phyloP scores from a whole-genome alignment of 2,797 vertebrate species.

The Epinephelus coioides region DNA sequence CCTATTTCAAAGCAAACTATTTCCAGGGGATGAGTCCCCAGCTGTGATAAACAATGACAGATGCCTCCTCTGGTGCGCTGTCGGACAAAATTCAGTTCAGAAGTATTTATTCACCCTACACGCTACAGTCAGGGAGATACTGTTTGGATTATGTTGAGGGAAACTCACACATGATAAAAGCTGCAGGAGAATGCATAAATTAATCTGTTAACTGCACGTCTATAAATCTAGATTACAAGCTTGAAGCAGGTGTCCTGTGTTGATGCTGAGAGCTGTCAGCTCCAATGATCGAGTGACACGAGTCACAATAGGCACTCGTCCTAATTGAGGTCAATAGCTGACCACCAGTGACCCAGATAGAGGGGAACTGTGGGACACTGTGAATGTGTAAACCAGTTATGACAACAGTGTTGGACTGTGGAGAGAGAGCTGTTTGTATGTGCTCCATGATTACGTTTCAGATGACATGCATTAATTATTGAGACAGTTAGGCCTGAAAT shows the following conservation, averaged over 20 bases:
- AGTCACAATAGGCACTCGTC: constrained; percentile 22
- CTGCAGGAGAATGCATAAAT: neutral
- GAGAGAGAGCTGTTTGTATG: neutral
- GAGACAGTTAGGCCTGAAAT: too few relatives aligned
- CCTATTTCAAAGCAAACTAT: constrained; percentile 48
- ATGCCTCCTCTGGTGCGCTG: neutral
- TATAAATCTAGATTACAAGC: constrained; percentile 13
- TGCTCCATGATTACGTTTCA: too few relatives aligned
- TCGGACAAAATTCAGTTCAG: neutral
- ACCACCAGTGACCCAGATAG: constrained; percentile 56
- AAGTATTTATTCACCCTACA: neutral
- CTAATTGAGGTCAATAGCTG: constrained; percentile 47
- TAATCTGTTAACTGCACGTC: neutral
- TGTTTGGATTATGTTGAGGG: neutral
- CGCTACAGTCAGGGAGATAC: too few relatives aligned
- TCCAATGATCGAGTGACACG: constrained; percentile 40
- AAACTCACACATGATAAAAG: neutral
- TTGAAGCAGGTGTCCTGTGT: constrained; percentile 13
- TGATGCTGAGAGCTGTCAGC: neutral
- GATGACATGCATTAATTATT: too few relatives aligned
- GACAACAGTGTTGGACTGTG: neutral
- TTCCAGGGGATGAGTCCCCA: constrained; percentile 39
- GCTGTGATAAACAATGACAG: constrained; percentile 15
- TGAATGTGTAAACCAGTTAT: constrained; percentile 6
- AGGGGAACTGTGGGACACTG: constrained; percentile 1